Conservation (phyloP, 2,888 invertebrate genomes). For the Catotricha subobsoleta region DNA sequence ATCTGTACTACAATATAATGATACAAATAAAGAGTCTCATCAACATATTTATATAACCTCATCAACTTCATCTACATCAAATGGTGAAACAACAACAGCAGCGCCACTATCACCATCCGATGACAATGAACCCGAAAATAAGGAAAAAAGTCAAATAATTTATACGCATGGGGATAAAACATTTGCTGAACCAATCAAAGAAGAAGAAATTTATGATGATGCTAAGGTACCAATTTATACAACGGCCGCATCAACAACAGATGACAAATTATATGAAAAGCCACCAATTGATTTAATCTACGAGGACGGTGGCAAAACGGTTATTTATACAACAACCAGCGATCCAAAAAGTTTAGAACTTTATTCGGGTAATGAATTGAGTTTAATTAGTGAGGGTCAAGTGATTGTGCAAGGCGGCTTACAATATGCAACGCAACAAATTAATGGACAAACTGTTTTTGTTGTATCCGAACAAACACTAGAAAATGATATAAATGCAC, state of each 20-base stretch:
- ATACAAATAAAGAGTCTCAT: constrained; percentile 12
- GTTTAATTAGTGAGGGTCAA: constrained; percentile 25
- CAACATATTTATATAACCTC: constrained; percentile 6
- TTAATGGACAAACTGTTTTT: constrained; percentile 27
- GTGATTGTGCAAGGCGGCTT: constrained; percentile 27
- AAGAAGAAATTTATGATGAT: constrained; percentile 23
- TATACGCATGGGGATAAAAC: constrained; percentile 25
- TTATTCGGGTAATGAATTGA: constrained; percentile 27
- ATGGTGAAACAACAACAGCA: not conserved
- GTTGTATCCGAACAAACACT: constrained; percentile 17
- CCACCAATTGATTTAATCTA: constrained; percentile 66
- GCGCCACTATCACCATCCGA: not conserved
- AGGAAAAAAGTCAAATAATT: constrained; percentile 25
- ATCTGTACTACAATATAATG: constrained; percentile 27
- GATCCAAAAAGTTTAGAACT: constrained; percentile 68
- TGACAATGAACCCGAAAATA: not conserved
- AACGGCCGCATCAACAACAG: constrained; percentile 12
- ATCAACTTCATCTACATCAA: not conserved
- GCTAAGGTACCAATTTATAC: constrained; percentile 9
- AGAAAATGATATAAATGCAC: constrained; percentile 3
- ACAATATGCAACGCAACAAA: constrained; percentile 22
- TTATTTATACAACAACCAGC: constrained; percentile 54
- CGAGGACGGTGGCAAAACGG: constrained; percentile 68
- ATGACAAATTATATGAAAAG: constrained; percentile 14
- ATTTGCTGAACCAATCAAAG: constrained; percentile 15